These are phyloP conservation scores for Motacilla tschutschensis DNA, from an alignment of 2,113 vertebrate genomes.

Conservation along the genomic window DNA sequence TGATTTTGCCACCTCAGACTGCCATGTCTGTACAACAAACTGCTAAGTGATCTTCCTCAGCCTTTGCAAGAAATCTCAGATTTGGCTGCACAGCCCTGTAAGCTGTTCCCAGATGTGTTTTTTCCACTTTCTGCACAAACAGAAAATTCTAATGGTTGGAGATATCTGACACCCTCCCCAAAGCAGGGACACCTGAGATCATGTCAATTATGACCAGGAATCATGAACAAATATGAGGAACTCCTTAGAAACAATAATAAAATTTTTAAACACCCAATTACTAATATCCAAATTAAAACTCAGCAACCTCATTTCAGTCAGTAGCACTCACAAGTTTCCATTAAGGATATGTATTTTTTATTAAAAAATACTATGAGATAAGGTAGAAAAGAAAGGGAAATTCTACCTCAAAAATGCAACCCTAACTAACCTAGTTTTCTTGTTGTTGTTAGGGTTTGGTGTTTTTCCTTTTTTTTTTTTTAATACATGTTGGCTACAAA, in stretches of 20 bases:
- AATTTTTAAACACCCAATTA: accelerated
- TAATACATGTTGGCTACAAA: not conserved
- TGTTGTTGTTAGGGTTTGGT: not conserved
- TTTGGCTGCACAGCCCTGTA: not conserved
- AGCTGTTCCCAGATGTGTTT: not conserved
- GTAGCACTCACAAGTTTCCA: not conserved
- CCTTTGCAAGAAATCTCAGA: not conserved
- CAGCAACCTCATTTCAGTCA: not conserved
- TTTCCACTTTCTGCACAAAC: not conserved
- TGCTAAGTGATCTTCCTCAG: not conserved
- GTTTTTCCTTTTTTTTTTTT: not conserved
- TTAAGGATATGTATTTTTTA: not conserved
- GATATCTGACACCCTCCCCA: not conserved
- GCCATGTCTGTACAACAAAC: accelerated
- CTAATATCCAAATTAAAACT: not conserved
- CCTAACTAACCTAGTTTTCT: not conserved
- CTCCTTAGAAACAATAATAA: not conserved
- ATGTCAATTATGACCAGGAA: not conserved
- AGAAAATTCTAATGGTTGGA: not conserved
- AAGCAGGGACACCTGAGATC: not conserved
- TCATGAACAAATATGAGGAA: not conserved
- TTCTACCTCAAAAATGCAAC: not conserved
- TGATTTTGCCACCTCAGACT: not conserved
- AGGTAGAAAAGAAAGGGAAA: not conserved
- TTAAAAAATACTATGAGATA: not conserved